Evolutionary conservation across 2,113 vertebrate species (phyloP).

Genomic region (Gymnogyps californianus): DNA sequence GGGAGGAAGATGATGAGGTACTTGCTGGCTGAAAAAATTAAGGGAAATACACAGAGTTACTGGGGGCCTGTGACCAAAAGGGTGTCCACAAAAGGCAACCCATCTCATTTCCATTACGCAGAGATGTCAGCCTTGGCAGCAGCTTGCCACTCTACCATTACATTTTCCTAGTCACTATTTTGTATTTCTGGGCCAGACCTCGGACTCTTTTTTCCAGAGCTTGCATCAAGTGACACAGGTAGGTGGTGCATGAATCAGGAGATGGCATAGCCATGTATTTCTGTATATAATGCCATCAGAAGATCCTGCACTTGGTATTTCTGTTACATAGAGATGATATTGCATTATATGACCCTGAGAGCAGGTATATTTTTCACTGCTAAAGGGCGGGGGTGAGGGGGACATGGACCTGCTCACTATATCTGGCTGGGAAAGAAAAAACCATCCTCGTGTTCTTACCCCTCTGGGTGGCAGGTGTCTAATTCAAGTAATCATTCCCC

Average conservation of each 20-base stretch:
- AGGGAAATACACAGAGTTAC: not conserved
- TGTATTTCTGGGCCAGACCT: not conserved
- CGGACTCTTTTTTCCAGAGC: not conserved
- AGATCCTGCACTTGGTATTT: not conserved
- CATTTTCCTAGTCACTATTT: not conserved
- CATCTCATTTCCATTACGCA: not conserved
- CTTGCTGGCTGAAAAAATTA: not conserved
- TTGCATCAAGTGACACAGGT: not conserved
- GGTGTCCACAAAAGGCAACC: not conserved
- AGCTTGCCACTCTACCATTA: not conserved
- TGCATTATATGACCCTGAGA: not conserved
- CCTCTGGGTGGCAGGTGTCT: not conserved
- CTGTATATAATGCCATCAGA: not conserved
- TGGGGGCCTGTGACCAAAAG: not conserved
- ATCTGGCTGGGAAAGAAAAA: not conserved
- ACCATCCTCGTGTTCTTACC: not conserved
- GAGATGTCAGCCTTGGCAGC: not conserved
- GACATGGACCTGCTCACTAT: not conserved
- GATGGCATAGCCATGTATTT: not conserved
- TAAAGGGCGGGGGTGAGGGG: fast-evolving
- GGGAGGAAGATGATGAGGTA: not conserved
- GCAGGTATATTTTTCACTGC: not conserved
- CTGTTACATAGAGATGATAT: not conserved
- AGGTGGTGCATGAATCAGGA: not conserved
- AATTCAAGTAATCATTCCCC: not conserved